phyloP scores from a whole-genome alignment of 2,113 vertebrate genomes.

The Pleuronectes platessa region DNA sequence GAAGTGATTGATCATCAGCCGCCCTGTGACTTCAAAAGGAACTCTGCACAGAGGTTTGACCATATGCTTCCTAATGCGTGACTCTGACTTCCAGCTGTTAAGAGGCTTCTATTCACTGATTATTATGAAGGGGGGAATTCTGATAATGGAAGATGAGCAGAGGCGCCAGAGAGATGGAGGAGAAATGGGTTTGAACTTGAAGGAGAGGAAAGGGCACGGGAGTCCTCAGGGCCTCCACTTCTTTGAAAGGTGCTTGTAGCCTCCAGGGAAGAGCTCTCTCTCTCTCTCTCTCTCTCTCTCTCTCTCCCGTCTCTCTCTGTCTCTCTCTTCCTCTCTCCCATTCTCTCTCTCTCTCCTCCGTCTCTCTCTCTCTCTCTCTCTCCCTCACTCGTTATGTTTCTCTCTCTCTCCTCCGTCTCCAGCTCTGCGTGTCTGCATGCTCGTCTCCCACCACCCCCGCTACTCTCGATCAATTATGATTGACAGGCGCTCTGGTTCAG shows the following conservation, averaged over 20 bases:
- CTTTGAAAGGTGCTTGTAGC: slow-evolving; percentile 67
- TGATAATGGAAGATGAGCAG: slow-evolving; percentile 33
- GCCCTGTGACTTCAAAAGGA: slow-evolving; percentile 18
- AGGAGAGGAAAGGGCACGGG: slow-evolving; percentile 40
- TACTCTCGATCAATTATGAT: slow-evolving; percentile 73
- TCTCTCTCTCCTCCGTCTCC: slow-evolving; percentile 5
- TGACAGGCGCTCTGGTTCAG: slow-evolving; percentile 58
- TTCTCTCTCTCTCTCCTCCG: too few relatives aligned
- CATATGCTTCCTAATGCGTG: slow-evolving; percentile 24
- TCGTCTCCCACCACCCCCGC: slow-evolving; percentile 29
- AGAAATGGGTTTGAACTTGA: slow-evolving; percentile 71
- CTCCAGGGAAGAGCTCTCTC: slow-evolving; percentile 38
- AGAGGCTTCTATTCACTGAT: slow-evolving; percentile 34
- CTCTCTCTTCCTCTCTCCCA: too few relatives aligned
- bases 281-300: too few relatives aligned
- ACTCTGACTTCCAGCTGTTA: slow-evolving; percentile 47
- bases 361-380: too few relatives aligned
- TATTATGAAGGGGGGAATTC: slow-evolving; percentile 54
- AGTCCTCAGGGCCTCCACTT: slow-evolving; percentile 52
- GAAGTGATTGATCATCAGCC: slow-evolving; percentile 44
- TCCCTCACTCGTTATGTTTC: too few relatives aligned
- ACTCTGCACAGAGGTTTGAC: slow-evolving; percentile 47
- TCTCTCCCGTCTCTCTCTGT: too few relatives aligned
- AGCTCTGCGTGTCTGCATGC: slow-evolving; percentile 36
- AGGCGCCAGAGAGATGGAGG: slow-evolving; percentile 4